Base-by-base conservation (phyloP, 2,113 vertebrate species). In the Peromyscus leucopus region DNA sequence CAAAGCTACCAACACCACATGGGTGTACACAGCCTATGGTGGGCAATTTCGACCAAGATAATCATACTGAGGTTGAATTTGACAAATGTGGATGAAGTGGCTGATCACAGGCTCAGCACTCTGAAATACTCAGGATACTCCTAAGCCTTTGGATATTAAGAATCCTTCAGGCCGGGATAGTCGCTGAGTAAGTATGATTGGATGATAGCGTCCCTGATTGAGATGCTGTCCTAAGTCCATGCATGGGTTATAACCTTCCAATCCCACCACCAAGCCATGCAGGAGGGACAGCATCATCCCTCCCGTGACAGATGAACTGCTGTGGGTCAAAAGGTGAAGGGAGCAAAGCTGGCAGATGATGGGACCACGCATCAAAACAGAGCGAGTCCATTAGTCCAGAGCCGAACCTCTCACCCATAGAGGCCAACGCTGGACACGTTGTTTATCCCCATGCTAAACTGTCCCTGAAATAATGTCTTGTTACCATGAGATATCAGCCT, bases 401-500 rank as follows among this genome's bases (percentile, higher is more conserved):
- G 42, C 11, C 69, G 4, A 7, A 63, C 7, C 28, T 39, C 55
- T 74, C 1, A 16, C 4, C 51, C 7, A 15, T 24, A n/a, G 74
- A 74, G 88, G 16, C 57, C 75, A 72, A 85, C 28, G 17, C 24
- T 31, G 48, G 17, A 74, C 75, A 19, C 17, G 46, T 24, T 84
- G 61, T 83, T 96, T 74, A 75, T 63, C 9, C 39, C 22, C 42
- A 7, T 12, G 24, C n/a, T 83, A 4, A 21, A n/a, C 16, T 75
- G 19, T 16, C n/a, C 26, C n/a, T 57, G 17, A 17, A 88, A 93
- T 78, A 22, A 85, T 86, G 22, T 39, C 93, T 79, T 89, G 61
- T 93, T 97, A 94, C 13, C 92, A 87, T 83, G 75, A 36, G 11
- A 19, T 42, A 42, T 76, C 90, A 95, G 65, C 0, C 31, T 85